Evolutionary conservation across 1,140 invertebrate genomes (phyloP).

Genomic region (Drosophila kepulauana): DNA sequence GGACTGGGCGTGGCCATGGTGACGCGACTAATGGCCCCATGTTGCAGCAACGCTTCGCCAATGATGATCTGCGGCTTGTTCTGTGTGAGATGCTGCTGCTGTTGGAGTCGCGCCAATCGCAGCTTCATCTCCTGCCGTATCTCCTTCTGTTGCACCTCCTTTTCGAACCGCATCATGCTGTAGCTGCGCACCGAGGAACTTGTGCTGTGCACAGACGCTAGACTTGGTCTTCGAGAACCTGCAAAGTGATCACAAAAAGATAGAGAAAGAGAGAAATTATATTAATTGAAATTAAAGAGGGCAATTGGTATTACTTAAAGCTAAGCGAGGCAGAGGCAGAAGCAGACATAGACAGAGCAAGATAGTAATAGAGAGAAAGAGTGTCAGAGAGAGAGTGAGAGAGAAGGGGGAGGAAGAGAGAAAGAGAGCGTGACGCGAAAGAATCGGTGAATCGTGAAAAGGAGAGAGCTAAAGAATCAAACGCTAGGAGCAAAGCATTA

Average conservation of each 20-base stretch:
- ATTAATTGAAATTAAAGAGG: neutral
- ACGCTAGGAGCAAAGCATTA: slow-evolving; percentile 4
- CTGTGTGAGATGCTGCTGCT: slow-evolving; percentile 78
- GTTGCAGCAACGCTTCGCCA: slow-evolving; percentile 72
- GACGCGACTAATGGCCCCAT: slow-evolving; percentile 71
- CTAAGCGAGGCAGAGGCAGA: slow-evolving; percentile 51
- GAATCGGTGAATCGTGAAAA: neutral
- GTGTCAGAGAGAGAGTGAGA: slow-evolving; percentile 10
- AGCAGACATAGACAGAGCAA: slow-evolving; percentile 35
- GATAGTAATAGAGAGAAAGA: slow-evolving; percentile 9
- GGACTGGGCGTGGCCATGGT: slow-evolving; percentile 89
- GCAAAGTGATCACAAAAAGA: slow-evolving; percentile 17
- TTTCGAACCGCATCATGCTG: slow-evolving; percentile 90
- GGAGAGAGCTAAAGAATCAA: neutral
- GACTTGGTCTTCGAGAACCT: slow-evolving; percentile 93
- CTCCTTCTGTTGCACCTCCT: slow-evolving; percentile 91
- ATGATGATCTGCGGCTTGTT: slow-evolving; percentile 84
- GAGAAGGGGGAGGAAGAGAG: slow-evolving; percentile 10
- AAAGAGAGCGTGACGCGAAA: neutral
- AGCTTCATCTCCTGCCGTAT: slow-evolving; percentile 90
- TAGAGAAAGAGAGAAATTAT: no score
- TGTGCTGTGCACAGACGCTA: slow-evolving; percentile 92
- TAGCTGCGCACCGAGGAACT: slow-evolving; percentile 92
- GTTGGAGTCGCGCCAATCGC: slow-evolving; percentile 88
- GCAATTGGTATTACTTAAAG: neutral